A percentile compares a stretch with the other conserved stretches of the same genome.
These are phyloP conservation scores for Cataglyphis albicans DNA, from an alignment of 2,888 invertebrate species.

Conservation along the genomic window DNA sequence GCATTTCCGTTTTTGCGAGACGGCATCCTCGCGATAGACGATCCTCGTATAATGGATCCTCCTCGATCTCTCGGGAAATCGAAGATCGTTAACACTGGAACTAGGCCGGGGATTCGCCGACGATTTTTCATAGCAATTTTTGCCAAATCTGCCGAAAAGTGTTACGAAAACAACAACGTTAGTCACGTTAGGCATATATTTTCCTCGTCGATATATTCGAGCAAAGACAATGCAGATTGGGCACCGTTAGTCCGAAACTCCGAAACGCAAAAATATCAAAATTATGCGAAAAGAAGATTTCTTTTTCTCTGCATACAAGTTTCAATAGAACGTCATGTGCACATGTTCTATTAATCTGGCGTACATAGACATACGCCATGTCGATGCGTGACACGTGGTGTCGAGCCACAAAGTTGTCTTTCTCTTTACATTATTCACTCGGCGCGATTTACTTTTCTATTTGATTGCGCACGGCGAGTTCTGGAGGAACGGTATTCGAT, in stretches of 20 bases:
- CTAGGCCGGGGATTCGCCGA: conserved; percentile 1
- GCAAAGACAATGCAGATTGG: not conserved
- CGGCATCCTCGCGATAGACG: not conserved
- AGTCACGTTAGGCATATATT: not conserved
- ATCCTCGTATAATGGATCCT: not conserved
- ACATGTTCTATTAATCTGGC: not conserved
- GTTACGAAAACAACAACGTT: conserved; percentile 1
- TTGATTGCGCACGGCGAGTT: conserved; percentile 28
- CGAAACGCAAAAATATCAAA: not conserved
- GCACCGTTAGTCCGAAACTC: not conserved
- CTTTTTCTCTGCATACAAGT: not conserved
- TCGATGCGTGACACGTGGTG: not conserved
- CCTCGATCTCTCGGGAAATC: not conserved
- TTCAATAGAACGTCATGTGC: not conserved
- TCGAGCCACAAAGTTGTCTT: conserved; percentile 27
- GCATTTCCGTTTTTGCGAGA: conserved; percentile 25
- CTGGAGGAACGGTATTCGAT: conserved; percentile 15
- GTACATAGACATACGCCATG: not conserved
- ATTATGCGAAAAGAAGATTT: not conserved
- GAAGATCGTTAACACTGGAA: conserved; percentile 30
- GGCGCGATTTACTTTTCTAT: conserved; percentile 25
- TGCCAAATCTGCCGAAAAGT: not conserved
- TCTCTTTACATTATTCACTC: conserved; percentile 24
- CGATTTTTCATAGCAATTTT: conserved; percentile 10
- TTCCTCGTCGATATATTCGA: not conserved